Base-by-base conservation (phyloP, 2,888 invertebrate genomes). In the Nemapogon koenigi region DNA sequence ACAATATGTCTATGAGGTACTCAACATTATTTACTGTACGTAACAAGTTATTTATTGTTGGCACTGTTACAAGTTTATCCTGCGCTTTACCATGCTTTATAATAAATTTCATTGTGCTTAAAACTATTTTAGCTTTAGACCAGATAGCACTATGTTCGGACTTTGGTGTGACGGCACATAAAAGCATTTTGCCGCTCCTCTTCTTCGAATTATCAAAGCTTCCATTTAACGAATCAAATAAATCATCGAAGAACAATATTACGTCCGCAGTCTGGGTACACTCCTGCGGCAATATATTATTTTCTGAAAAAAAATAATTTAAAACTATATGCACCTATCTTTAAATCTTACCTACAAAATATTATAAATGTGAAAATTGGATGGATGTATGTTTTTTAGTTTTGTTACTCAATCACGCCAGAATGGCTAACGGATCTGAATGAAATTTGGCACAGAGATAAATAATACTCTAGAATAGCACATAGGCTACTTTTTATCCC, bases 221-320 rank as follows among this genome's bases (percentile, higher is more conserved):
- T 3, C 18, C 28, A 35, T 39, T 39, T 16, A 39, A 8, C n/a
- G 27, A 18, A 16, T 39, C 39, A 28, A 39, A 39, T 27, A 37
- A 30, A 16, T 37, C 30, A 19, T 39, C 33, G 16, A 39, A 18
- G 11, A 39, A 28, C n/a, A 39, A 16, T 3, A 30, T 11, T 8
- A 38, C 4, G 14, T 22, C 26, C 14, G 26, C 30, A 10, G 26
- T n/a, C 3, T 38, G 17, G 19, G 16, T 16, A 16, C 11, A 15
- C 13, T 38, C 38, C 14, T 11, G 11, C 10, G 31, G 31, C 6
- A 38, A 8, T 16, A 26, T 15, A 3, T 18, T 18, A 16, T 16
- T 14, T 15, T 15, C 39, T 19, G 31, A n/a, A n/a, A 46, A 37
- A 35, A 42, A 38, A 6, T 42, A 38, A 6, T 42, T 10, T 7